Evolutionary conservation across 2,888 invertebrate genomes (phyloP).

Genomic region (Sabatieria punctata): DNA sequence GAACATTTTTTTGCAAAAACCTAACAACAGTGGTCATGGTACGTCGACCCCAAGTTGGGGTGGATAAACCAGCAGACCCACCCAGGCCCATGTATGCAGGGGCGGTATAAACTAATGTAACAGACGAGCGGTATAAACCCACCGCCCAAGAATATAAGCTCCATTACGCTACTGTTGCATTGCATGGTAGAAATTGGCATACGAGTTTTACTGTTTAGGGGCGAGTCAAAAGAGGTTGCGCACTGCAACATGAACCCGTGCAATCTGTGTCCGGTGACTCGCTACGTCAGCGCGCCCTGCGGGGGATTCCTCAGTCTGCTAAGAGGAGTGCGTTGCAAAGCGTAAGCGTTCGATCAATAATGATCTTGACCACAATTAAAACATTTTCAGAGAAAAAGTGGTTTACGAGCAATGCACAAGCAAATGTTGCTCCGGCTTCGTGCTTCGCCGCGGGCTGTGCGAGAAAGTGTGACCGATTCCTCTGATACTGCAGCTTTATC

Average conservation of each 20-base stretch:
- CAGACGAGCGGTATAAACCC: too few species aligned
- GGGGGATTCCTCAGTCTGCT: constrained; percentile 25
- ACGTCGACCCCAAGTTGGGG: too few species aligned
- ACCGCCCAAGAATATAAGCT: too few species aligned
- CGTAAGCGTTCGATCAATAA: constrained; percentile 10
- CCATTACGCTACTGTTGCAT: too few species aligned
- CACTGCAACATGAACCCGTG: constrained; percentile 26
- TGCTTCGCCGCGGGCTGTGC: constrained; percentile 4
- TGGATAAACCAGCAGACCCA: too few species aligned
- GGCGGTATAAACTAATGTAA: too few species aligned
- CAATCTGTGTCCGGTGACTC: constrained; percentile 23
- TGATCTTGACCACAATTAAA: too few species aligned
- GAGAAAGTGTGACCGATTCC: neutral
- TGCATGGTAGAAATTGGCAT: too few species aligned
- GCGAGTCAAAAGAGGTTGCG: constrained; percentile 23
- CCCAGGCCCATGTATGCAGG: too few species aligned
- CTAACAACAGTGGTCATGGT: too few species aligned
- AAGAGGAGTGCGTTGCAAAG: constrained; percentile 19
- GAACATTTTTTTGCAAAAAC: too few species aligned
- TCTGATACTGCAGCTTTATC: too few species aligned
- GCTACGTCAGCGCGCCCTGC: constrained; percentile 21
- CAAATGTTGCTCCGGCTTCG: constrained; percentile 26
- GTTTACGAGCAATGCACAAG: constrained; percentile 23
- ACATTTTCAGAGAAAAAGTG: constrained; percentile 21
- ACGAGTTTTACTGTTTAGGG: constrained; percentile 21